These are phyloP conservation scores for Rugalucina vietnamica DNA, from an alignment of 2,888 invertebrate species.

Conservation along the genomic window DNA sequence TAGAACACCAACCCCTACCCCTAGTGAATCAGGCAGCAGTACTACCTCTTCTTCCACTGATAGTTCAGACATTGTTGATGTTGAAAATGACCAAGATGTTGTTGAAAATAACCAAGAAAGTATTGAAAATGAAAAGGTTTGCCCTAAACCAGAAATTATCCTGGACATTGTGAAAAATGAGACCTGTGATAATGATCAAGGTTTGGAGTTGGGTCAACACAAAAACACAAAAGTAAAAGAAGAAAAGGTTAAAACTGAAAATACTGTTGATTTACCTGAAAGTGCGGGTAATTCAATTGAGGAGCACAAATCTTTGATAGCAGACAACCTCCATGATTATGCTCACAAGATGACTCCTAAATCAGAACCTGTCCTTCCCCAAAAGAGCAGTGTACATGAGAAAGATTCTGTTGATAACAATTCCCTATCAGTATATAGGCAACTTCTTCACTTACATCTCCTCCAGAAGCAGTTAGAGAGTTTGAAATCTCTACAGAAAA, in stretches of 20 bases:
- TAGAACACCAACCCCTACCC: slow-evolving; percentile 44
- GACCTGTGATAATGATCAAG: too few species aligned
- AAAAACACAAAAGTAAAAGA: too few species aligned
- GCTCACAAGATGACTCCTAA: neutral
- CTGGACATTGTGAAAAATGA: too few species aligned
- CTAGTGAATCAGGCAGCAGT: slow-evolving; percentile 33
- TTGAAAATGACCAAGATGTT: neutral
- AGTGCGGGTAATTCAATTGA: too few species aligned
- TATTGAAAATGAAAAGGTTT: neutral
- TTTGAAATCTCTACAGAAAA: neutral
- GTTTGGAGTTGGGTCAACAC: too few species aligned
- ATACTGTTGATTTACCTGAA: too few species aligned
- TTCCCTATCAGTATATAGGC: neutral
- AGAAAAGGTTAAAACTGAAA: too few species aligned
- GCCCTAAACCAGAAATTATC: too few species aligned
- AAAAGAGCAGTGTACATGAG: neutral
- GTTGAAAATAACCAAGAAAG: neutral
- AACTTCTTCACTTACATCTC: neutral
- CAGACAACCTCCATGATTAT: neutral
- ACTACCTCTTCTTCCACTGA: slow-evolving; percentile 10
- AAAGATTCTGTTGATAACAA: neutral
- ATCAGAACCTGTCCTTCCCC: neutral
- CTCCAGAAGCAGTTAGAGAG: neutral
- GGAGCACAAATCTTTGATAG: neutral
- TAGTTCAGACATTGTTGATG: slow-evolving; percentile 12